phyloP scores from a whole-genome alignment of 2,888 invertebrate species.

The Spodoptera picta region DNA sequence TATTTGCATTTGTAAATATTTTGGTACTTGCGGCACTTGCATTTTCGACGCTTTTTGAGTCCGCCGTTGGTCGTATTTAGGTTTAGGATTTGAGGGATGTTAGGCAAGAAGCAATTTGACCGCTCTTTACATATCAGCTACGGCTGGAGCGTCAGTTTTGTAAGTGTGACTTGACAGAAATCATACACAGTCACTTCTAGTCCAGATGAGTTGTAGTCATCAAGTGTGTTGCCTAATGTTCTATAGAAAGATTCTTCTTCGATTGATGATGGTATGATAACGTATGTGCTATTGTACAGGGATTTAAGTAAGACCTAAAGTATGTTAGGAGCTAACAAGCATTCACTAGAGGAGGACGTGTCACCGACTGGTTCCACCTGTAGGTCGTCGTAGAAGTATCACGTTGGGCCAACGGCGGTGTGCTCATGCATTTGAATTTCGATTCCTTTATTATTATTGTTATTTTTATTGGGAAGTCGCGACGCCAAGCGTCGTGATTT shows the following conservation, averaged over 20 bases:
- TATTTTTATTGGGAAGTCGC: conserved; percentile 69
- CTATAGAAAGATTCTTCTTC: conserved; percentile 31
- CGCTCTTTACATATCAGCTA: conserved; percentile 19
- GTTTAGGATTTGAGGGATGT: conserved; percentile 22
- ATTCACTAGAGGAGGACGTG: conserved; percentile 19
- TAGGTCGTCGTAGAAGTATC: conserved; percentile 13
- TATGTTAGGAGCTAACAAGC: conserved; percentile 31
- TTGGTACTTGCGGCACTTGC: conserved; percentile 77
- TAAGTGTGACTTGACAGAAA: conserved; percentile 25
- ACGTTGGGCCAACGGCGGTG: conserved; percentile 64
- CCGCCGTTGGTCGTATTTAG: conserved; percentile 57
- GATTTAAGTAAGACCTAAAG: conserved; percentile 33
- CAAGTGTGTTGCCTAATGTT: conserved; percentile 33
- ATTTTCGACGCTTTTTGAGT: conserved; percentile 73
- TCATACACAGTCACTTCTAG: conserved; percentile 42
- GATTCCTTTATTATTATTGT: conserved; percentile 81
- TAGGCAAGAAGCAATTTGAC: conserved; percentile 24
- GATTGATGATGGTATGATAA: conserved; percentile 20
- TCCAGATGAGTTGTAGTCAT: conserved; percentile 44
- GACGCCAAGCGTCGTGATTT: conserved; percentile 81
- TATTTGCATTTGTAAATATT: conserved; percentile 78
- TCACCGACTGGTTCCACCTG: conserved; percentile 18
- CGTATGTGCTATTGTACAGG: conserved; percentile 29
- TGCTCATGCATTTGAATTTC: conserved; percentile 80
- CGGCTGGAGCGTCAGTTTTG: conserved; percentile 17